Evolutionary conservation across 2,113 vertebrate genomes (phyloP), one percentile per base, ranked within the genome.

Genomic region (Cricetomys ansorgei): DNA sequence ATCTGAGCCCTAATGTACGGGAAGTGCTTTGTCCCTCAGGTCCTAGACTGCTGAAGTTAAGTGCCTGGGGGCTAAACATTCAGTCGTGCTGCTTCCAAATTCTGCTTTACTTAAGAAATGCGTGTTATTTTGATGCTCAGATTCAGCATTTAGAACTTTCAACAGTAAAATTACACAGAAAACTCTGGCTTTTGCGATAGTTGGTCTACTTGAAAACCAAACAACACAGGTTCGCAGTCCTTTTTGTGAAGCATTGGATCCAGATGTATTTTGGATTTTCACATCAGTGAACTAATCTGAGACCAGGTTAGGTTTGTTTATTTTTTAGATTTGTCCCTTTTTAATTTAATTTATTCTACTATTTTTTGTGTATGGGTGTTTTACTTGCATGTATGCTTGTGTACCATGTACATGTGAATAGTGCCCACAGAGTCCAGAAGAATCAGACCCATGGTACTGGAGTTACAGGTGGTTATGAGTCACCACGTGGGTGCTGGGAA

Each of bases 131-230:
- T 83, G 50, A 83, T 80, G 69, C 17, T 69, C 29, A 89, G 16
- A 57, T 53, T 91, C 25, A 65, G 75, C 37, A 81, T 29, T 88
- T 94, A 87, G 43, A 85, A 59, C 53, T 89, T 70, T 27, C 1
- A 86, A 19, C 76, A 37, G 59, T 55, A 89, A 96, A 73, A 69
- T 37, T 86, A 67, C 7, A 55, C 37, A 92, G n/a, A 86, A 89
- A 89, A 48, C 80, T n/a, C 83, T 96, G n/a, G 57, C n/a, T 13
- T 80, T 94, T 37, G 15, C 85, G 34, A 88, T 62, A 92, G 34
- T 48, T 76, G 43, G 81, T 59, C 7, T 90, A 88, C 45, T 86
- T 89, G 43, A 70, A 93, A 59, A 59, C 37, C 12, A 45, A 77
- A 69, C 31, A 62, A 55, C 19, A 50, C 17, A 81, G 16, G 31